phyloP scores from a whole-genome alignment of 2,113 vertebrate genomes.

The Choloepus hoffmanni region DNA sequence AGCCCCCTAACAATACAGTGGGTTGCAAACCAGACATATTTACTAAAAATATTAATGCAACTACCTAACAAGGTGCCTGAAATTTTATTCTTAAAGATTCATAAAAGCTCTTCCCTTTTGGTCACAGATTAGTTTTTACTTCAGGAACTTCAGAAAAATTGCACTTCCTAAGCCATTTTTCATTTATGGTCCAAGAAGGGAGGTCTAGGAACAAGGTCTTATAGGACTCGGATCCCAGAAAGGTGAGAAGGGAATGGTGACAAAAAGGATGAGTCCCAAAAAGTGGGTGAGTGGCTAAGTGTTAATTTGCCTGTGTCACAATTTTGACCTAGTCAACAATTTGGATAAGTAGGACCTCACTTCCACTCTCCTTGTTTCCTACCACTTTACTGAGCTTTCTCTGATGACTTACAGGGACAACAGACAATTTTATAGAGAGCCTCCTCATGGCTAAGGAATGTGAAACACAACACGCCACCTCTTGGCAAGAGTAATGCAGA shows the following conservation, averaged over 20 bases:
- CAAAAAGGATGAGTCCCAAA: neutral
- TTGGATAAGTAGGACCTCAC: neutral
- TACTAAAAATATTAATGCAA: neutral
- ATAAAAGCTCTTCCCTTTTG: neutral
- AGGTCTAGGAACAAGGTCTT: neutral
- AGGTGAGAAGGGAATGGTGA: neutral
- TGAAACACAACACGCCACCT: neutral
- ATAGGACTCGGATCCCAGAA: neutral
- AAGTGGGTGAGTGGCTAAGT: neutral
- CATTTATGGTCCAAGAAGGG: neutral
- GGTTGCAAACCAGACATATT: neutral
- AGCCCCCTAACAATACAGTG: neutral
- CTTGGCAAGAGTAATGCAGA: neutral
- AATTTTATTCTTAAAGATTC: neutral
- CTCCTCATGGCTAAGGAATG: neutral
- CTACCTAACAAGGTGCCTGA: neutral
- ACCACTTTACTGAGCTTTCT: neutral
- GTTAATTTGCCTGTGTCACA: neutral
- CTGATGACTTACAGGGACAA: neutral
- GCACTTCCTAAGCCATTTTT: neutral
- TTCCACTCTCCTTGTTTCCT: neutral
- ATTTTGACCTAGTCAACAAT: neutral
- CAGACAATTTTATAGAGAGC: neutral
- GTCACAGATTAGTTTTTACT: neutral
- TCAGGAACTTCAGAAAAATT: neutral